Evolutionary conservation across 2,888 invertebrate species (phyloP).

Genomic region (Pediacus dermestoides): DNA sequence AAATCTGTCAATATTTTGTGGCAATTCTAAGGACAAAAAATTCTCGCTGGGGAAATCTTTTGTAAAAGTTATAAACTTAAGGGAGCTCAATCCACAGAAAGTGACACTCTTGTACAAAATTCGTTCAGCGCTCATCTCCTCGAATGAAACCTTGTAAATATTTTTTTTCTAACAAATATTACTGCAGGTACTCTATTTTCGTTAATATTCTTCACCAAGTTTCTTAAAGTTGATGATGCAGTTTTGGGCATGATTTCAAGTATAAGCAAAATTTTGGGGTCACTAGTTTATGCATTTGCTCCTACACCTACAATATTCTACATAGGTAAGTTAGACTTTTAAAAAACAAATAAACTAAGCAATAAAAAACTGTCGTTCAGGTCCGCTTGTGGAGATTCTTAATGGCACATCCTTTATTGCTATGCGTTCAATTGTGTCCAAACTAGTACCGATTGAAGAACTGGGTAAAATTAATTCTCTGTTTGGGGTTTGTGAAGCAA

Average conservation of each 20-base stretch:
- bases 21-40: too few species aligned
- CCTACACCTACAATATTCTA: conserved; percentile 39
- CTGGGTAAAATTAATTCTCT: conserved; percentile 55
- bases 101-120: too few species aligned
- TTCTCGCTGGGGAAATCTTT: too few species aligned
- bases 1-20: too few species aligned
- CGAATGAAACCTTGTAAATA: too few species aligned
- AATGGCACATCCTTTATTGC: conserved; percentile 54
- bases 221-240: conserved; percentile 42
- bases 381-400: conserved; percentile 53
- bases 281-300: conserved; percentile 44
- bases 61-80: too few species aligned
- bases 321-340: conserved; percentile 34
- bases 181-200: conserved; percentile 40
- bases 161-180: too few species aligned
- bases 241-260: conserved; percentile 42
- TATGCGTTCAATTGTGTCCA: conserved; percentile 56
- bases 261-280: conserved; percentile 42
- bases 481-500: conserved; percentile 41
- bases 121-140: too few species aligned
- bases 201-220: conserved; percentile 38
- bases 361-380: conserved; percentile 33
- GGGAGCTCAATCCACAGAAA: too few species aligned
- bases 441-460: conserved; percentile 56
- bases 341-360: background rate